Conservation (phyloP, 2,888 invertebrate species). For the Sinelater perroti region DNA sequence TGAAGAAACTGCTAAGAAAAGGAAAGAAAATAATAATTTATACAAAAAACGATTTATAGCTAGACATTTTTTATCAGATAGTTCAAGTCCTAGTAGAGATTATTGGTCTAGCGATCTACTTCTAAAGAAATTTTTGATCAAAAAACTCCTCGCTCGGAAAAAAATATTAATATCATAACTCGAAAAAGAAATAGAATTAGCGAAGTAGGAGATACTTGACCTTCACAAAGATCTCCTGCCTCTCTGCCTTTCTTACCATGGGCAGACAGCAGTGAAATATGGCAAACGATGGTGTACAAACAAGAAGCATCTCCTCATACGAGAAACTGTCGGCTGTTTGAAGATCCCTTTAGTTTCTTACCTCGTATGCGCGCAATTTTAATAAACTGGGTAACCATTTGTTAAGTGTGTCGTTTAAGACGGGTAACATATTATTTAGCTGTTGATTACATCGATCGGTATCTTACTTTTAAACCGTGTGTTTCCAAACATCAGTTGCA, state of each 20-base stretch:
- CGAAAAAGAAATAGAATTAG: constrained; percentile 49
- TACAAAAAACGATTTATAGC: constrained; percentile 47
- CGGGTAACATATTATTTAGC: constrained; percentile 96
- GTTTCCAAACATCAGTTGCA: constrained; percentile 91
- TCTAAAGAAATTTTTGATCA: constrained; percentile 43
- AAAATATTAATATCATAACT: constrained; percentile 43
- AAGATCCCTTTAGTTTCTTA: constrained; percentile 84
- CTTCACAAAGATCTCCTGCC: constrained; percentile 49
- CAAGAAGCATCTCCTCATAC: constrained; percentile 77
- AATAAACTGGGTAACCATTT: constrained; percentile 97
- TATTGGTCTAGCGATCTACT: constrained; percentile 23
- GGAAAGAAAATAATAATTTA: constrained; percentile 44
- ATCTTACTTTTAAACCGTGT: constrained; percentile 78
- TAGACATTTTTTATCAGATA: constrained; percentile 27
- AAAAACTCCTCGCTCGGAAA: constrained; percentile 55
- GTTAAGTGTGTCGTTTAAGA: constrained; percentile 94
- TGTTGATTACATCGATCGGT: constrained; percentile 94
- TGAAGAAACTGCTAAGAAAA: constrained; percentile 47
- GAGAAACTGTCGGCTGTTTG: constrained; percentile 79
- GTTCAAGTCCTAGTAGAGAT: not conserved
- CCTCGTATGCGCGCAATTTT: constrained; percentile 94
- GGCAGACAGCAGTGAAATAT: constrained; percentile 88
- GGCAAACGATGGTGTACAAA: constrained; percentile 87
- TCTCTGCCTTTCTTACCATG: constrained; percentile 78
- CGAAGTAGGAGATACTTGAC: constrained; percentile 49